These are phyloP conservation scores for Theristicus caerulescens DNA, from an alignment of 2,113 vertebrate species.

Conservation along the genomic window DNA sequence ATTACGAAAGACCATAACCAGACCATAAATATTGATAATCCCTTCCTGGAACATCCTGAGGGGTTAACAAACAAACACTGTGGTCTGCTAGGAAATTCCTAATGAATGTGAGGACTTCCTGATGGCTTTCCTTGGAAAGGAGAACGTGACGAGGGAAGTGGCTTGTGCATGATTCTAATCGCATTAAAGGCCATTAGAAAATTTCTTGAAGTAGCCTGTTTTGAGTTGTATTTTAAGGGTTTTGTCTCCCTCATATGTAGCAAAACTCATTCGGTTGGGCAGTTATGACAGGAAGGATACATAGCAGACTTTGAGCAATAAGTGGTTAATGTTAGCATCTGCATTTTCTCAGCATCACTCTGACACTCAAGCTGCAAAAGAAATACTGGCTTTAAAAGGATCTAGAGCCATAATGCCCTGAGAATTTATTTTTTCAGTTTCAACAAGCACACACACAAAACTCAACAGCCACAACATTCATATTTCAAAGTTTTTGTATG, in stretches of 20 bases:
- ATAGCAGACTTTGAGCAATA: not conserved
- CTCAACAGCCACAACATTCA: not conserved
- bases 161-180: not conserved
- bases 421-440: not conserved
- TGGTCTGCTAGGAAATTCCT: not conserved
- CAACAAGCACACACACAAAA: not conserved
- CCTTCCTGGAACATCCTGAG: not conserved
- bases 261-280: not conserved
- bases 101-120: not conserved
- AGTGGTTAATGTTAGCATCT: not conserved
- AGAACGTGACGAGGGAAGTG: not conserved
- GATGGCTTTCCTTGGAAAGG: not conserved
- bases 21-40: not conserved
- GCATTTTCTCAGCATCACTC: slow-evolving; percentile 5
- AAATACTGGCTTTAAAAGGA: not conserved
- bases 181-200: not conserved
- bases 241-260: not conserved
- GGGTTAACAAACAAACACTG: not conserved
- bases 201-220: not conserved
- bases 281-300: not conserved
- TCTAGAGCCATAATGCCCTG: not conserved
- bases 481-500: not conserved
- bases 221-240: not conserved
- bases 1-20: not conserved
- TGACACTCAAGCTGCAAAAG: not conserved